Percentiles rank a stretch among this genome's conserved stretches.
phyloP scores from a whole-genome alignment of 2,113 vertebrate species.

The Pleuronectes platessa region DNA sequence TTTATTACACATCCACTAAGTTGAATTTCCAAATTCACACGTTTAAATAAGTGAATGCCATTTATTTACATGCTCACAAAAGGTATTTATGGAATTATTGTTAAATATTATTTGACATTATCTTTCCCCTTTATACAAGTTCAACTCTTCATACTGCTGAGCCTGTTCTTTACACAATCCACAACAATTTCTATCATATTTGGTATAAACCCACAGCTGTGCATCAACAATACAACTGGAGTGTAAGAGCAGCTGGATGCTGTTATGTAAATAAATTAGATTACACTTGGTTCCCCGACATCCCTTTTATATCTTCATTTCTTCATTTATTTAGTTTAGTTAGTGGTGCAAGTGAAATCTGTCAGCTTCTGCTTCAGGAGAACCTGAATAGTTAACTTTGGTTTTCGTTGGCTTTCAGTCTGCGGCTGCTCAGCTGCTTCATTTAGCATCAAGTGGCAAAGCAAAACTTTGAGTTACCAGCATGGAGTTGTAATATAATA shows the following conservation, averaged over 20 bases:
- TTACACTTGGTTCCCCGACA: constrained; percentile 29
- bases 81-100: no score
- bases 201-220: constrained; percentile 19
- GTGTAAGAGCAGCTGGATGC: constrained; percentile 42
- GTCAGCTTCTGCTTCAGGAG: constrained; percentile 14
- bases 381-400: constrained; percentile 31
- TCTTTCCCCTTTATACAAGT: no score
- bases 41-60: no score
- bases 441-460: constrained; percentile 47
- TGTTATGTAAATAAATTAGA: constrained; percentile 41
- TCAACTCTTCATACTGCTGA: no score
- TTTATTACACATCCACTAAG: background rate
- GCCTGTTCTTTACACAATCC: no score
- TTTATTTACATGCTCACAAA: no score
- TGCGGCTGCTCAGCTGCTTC: constrained; percentile 7
- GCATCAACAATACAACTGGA: constrained; percentile 10
- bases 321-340: constrained; percentile 16
- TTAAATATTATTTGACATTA: no score
- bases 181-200: background rate
- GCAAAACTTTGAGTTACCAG: constrained; percentile 35
- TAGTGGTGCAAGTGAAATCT: constrained; percentile 9
- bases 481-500: constrained; percentile 17
- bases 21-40: no score
- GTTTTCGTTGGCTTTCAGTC: constrained; percentile 17
- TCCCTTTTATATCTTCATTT: constrained; percentile 16